phyloP scores from a whole-genome alignment of 2,888 invertebrate species.

The Drosophila borealis region DNA sequence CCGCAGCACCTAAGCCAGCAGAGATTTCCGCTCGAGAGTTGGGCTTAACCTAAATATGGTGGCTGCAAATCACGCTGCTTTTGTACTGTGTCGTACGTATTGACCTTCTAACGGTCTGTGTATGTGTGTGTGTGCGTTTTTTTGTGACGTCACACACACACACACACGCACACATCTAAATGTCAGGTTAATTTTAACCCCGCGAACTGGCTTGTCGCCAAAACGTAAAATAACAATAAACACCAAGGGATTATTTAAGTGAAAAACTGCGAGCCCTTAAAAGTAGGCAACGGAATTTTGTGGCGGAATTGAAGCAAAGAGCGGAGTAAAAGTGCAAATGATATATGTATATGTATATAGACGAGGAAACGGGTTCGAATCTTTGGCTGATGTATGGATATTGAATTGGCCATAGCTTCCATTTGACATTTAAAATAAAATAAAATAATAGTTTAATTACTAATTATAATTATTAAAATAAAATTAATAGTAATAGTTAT shows the following conservation, averaged over 20 bases:
- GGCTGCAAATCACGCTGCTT: conserved; percentile 45
- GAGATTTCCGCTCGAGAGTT: conserved; percentile 35
- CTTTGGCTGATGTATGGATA: too few relatives aligned
- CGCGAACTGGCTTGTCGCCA: conserved; percentile 21
- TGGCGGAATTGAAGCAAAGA: too few relatives aligned
- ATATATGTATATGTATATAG: too few relatives aligned
- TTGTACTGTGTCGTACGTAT: conserved; percentile 38
- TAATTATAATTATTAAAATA: too few relatives aligned
- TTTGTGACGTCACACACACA: conserved; percentile 62
- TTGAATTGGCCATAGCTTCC: too few relatives aligned
- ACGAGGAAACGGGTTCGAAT: too few relatives aligned
- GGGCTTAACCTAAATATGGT: conserved; percentile 71
- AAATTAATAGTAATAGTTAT: too few relatives aligned
- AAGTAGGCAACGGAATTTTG: too few relatives aligned
- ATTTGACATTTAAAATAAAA: too few relatives aligned
- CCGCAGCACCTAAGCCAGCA: conserved; percentile 39
- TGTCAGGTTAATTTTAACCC: conserved; percentile 54
- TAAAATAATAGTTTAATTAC: too few relatives aligned
- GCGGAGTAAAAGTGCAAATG: too few relatives aligned
- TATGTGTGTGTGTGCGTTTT: conserved; percentile 32
- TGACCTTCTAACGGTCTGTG: conserved; percentile 58
- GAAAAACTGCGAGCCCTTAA: too few relatives aligned
- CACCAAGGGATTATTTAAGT: not conserved
- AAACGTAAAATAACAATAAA: conserved; percentile 11
- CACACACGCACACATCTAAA: conserved; percentile 24